Evolutionary conservation across 2,888 invertebrate genomes (phyloP), one percentile per base, ranked within the genome.

Genomic region (Oscheius sp.): DNA sequence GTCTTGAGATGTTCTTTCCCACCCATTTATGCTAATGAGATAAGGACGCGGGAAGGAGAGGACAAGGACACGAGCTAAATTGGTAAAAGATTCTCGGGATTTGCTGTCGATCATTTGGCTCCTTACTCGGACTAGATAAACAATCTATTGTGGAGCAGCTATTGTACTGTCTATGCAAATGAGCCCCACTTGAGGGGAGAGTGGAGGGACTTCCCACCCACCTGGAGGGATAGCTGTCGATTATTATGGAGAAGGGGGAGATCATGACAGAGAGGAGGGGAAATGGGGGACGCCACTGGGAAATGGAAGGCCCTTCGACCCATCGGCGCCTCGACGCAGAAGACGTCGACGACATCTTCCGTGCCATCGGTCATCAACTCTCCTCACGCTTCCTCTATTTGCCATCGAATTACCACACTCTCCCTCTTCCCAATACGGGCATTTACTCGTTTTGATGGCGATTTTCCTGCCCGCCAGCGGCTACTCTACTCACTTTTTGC

Each of bases 21-120:
- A 41, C 21, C 55, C 41, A 41, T 61, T 61, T 61, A 61, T 61
- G 61, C 61, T 61, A 61, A 61, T 43, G 61, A 61, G 45, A 61
- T 61, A 61, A 61, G 61, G 61, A n/a, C 16, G 18, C 43, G n/a
- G 21, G 27, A 29, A 29, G 35, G 29, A n/a, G n/a, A 12, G 21
- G 41, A 18, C 41, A 61, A 45, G 43, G 61, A 6, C 41, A 35
- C 25, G 25, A 55, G 49, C 49, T 18, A 49, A 49, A 49, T 16
- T 55, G 21, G 55, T 16, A 29, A 29, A n/a, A 58, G 25, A 35
- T 35, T 35, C 35, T 35, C 35, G 35, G 35, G 35, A 35, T 58
- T 58, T 16, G 58, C 27, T 27, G 58, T 58, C 58, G 61, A 61
- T 43, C 61, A 61, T n/a, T 43, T 61, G n/a, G n/a, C 61, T 43